Conservation (phyloP, 2,113 vertebrate genomes). For the Actenoides hombroni region DNA sequence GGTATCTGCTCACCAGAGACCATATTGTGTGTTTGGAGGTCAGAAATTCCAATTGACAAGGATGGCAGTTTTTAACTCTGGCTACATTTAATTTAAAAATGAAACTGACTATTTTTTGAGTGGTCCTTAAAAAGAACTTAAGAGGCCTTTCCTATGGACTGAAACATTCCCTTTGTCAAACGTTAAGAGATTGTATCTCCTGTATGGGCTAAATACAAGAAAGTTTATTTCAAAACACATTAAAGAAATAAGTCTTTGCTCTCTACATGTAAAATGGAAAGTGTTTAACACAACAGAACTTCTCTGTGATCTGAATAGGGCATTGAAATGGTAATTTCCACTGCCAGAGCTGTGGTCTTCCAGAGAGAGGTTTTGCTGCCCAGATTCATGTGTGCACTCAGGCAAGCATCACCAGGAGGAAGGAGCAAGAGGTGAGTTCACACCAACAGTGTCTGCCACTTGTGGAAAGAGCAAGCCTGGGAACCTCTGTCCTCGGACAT, state of each 20-base stretch:
- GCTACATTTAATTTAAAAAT: background rate
- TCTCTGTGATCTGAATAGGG: background rate
- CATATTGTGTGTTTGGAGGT: background rate
- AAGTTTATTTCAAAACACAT: background rate
- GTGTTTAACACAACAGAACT: background rate
- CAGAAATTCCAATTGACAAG: background rate
- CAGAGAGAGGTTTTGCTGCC: background rate
- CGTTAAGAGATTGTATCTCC: background rate
- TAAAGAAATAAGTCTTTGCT: background rate
- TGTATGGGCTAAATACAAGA: background rate
- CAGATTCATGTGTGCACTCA: background rate
- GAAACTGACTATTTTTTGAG: background rate
- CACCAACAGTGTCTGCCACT: rapidly evolving
- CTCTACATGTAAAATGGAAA: background rate
- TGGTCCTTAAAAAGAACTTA: background rate
- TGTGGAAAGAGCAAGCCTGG: background rate
- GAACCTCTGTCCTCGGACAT: background rate
- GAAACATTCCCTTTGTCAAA: background rate
- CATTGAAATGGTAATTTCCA: background rate
- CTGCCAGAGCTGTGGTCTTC: background rate
- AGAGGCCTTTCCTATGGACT: background rate
- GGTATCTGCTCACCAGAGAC: background rate
- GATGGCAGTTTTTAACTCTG: background rate
- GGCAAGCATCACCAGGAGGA: rapidly evolving
- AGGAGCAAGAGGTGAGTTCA: background rate